These are phyloP conservation scores for Orthonychiurus folsomi DNA, from an alignment of 2,888 invertebrate species.

Conservation along the genomic window DNA sequence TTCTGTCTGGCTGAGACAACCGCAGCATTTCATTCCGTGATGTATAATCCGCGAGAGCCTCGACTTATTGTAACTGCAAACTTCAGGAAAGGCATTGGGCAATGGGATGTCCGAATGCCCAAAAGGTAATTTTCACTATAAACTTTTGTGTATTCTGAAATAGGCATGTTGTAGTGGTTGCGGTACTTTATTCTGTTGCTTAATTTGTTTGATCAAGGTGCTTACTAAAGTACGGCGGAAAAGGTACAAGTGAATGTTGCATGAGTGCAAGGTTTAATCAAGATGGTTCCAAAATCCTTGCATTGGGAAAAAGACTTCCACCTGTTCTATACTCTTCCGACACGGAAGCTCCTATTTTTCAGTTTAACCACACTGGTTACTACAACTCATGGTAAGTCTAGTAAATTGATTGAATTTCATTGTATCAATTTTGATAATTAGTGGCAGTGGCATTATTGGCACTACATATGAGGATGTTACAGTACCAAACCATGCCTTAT, in stretches of 20 bases:
- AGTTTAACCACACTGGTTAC: constrained; percentile 85
- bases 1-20: constrained; percentile 60
- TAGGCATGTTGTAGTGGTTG: not conserved
- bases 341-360: constrained; percentile 61
- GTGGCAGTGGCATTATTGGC: too few species aligned
- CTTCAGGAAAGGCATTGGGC: constrained; percentile 74
- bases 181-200: constrained; percentile 6
- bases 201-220: constrained; percentile 50
- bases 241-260: constrained; percentile 59
- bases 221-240: constrained; percentile 58
- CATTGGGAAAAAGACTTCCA: constrained; percentile 72
- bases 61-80: constrained; percentile 78
- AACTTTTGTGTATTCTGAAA: constrained; percentile 39
- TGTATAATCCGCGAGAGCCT: constrained; percentile 79
- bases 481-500: too few species aligned
- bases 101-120: constrained; percentile 81
- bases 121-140: constrained; percentile 56
- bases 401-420: too few species aligned
- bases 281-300: constrained; percentile 66
- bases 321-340: constrained; percentile 65
- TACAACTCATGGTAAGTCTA: too few species aligned
- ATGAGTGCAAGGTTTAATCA: constrained; percentile 89
- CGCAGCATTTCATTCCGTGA: constrained; percentile 86
- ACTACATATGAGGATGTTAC: too few species aligned
- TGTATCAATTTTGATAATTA: too few species aligned